Percentiles rank a stretch among this genome's conserved stretches.
These are phyloP conservation scores for Andrena chrysosceles DNA, from an alignment of 2,888 invertebrate genomes.

Conservation along the genomic window DNA sequence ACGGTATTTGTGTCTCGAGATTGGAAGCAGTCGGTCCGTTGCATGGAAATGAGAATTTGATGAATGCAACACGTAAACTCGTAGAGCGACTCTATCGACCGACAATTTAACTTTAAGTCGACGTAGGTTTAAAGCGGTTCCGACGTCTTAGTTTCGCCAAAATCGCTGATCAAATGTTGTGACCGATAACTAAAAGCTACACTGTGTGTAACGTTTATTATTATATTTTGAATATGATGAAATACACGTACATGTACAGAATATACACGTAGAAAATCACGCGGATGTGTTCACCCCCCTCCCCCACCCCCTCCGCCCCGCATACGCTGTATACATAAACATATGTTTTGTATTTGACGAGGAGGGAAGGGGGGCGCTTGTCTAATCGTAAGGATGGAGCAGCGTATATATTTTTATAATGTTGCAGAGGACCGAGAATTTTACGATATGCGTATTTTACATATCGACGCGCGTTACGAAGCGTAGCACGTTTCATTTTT, in stretches of 20 bases:
- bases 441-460: no score
- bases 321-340: no score
- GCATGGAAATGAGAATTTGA: neutral
- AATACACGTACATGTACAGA: constrained; percentile 80
- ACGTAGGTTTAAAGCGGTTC: constrained; percentile 5
- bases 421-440: no score
- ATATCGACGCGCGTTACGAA: no score
- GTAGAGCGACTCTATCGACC: neutral
- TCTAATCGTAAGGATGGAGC: no score
- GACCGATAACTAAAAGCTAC: constrained; percentile 80
- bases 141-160: constrained; percentile 27
- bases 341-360: no score
- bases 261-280: constrained; percentile 5
- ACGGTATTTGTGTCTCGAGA: neutral
- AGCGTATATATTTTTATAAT: no score
- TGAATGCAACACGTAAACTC: neutral
- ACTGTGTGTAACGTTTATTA: constrained; percentile 84
- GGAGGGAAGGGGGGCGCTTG: no score
- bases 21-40: constrained; percentile 3
- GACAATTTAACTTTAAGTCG: neutral
- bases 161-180: constrained; percentile 48
- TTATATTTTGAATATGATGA: constrained; percentile 84
- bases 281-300: no score
- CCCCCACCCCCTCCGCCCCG: no score
- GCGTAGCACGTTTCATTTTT: no score